A percentile compares a stretch with the other conserved stretches of the same genome.
Evolutionary conservation across 37 sponge, comb jelly and placozoan genomes (phyloP).

Genomic region (Theonella swinhoei): DNA sequence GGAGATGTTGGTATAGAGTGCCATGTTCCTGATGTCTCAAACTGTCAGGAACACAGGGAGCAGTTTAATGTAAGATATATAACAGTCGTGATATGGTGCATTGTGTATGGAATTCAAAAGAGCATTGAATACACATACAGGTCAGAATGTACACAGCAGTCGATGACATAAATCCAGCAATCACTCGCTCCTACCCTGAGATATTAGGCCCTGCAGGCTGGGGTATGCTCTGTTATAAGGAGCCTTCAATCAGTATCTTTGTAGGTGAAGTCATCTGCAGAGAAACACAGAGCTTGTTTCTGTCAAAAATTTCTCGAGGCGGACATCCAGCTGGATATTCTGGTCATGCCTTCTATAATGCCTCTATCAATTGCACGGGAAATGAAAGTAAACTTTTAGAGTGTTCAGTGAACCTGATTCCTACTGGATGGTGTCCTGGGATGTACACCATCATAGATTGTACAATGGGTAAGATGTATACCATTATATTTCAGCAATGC

Average conservation of each 20-base stretch:
- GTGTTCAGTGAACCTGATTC: not conserved
- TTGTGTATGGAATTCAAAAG: too few species aligned
- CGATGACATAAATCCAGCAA: not conserved
- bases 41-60: not conserved
- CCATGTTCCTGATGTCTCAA: constrained; percentile 48
- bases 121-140: too few species aligned
- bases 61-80: too few species aligned
- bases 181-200: constrained; percentile 11
- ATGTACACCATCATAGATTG: constrained; percentile 16
- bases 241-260: not conserved
- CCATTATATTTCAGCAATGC: not conserved
- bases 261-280: not conserved
- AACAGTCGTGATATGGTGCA: too few species aligned
- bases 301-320: not conserved
- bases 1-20: constrained; percentile 69
- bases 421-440: not conserved
- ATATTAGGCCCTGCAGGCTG: constrained; percentile 40
- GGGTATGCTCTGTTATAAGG: constrained; percentile 37
- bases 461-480: constrained; percentile 2
- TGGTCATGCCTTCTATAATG: not conserved
- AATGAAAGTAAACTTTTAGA: not conserved
- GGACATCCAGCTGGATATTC: not conserved
- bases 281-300: not conserved
- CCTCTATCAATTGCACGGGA: not conserved
- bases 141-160: not conserved